Percentiles rank a stretch among this genome's conserved stretches.
Evolutionary conservation across 1,140 invertebrate species (phyloP).

Genomic region (Leucophenga varia): DNA sequence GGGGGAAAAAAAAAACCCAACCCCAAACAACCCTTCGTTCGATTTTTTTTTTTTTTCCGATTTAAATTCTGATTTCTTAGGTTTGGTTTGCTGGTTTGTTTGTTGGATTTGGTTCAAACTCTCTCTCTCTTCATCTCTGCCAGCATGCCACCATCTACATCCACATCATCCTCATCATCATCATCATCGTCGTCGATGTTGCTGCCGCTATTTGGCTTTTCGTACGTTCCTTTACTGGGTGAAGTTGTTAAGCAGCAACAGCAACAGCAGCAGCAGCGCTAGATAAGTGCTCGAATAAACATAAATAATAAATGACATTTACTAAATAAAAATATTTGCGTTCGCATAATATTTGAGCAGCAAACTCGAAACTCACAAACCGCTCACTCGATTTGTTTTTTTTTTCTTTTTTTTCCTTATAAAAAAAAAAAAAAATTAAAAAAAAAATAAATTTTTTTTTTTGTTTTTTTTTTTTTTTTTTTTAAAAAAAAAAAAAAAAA

Average conservation of each 20-base stretch:
- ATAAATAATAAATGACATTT: slow-evolving; percentile 57
- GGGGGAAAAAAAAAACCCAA: neutral
- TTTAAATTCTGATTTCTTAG: slow-evolving; percentile 32
- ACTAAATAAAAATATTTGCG: slow-evolving; percentile 57
- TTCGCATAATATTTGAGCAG: slow-evolving; percentile 57
- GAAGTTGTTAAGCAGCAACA: slow-evolving; percentile 54
- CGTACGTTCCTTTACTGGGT: slow-evolving; percentile 15
- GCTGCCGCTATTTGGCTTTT: neutral
- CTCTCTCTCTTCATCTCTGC: neutral
- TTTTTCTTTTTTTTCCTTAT: too few relatives aligned
- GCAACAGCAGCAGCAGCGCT: too few relatives aligned
- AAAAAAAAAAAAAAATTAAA: too few relatives aligned
- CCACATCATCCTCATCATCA: neutral
- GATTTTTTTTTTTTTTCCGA: slow-evolving; percentile 35
- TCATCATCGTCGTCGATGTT: neutral
- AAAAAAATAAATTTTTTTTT: too few relatives aligned
- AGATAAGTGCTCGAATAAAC: slow-evolving; percentile 57
- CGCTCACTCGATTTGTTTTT: slow-evolving; percentile 21
- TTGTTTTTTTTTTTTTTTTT: too few relatives aligned
- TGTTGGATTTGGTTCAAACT: neutral
- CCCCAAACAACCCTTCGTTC: slow-evolving; percentile 10
- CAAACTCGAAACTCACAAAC: slow-evolving; percentile 32
- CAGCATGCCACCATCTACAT: slow-evolving; percentile 20
- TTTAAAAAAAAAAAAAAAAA: too few relatives aligned
- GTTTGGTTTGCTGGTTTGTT: neutral